Evolutionary conservation across 2,888 invertebrate genomes (phyloP).

Genomic region (Rotaria sp.): DNA sequence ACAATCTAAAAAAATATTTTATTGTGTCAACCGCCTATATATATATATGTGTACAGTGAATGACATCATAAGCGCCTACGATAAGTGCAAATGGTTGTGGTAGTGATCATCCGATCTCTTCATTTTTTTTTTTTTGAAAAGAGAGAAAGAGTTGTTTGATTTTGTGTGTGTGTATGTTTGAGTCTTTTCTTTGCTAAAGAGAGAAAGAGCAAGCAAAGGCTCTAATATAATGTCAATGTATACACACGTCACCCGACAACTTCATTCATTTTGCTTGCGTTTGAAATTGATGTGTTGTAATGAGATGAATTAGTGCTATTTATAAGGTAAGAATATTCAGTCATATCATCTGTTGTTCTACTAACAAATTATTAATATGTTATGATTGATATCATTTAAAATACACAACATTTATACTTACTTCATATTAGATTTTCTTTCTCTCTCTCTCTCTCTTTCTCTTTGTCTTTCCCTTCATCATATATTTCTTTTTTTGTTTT

Average conservation of each 20-base stretch:
- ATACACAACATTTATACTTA: neutral
- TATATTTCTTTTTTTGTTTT: neutral
- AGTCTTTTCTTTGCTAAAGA: conserved; percentile 4
- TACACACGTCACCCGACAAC: conserved; percentile 2
- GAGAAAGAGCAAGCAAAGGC: conserved; percentile 16
- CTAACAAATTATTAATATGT: neutral
- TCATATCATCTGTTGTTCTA: neutral
- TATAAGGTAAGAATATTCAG: neutral
- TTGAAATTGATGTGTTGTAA: conserved; percentile 15
- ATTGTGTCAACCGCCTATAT: neutral
- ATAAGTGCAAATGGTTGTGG: neutral
- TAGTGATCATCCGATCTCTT: conserved; percentile 4
- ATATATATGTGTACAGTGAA: neutral
- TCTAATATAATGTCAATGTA: conserved; percentile 19
- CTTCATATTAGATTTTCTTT: neutral
- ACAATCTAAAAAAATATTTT: neutral
- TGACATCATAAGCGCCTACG: conserved; percentile 14
- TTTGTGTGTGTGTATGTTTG: conserved; percentile 22
- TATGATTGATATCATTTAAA: neutral
- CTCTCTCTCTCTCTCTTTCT: neutral
- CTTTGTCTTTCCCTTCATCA: neutral
- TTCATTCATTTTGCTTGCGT: conserved; percentile 15
- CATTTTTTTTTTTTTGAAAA: neutral
- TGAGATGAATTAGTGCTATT: conserved; percentile 4
- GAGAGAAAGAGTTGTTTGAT: conserved; percentile 10